Conservation (phyloP, 1,140 invertebrate species). For the Drosophila triauraria region DNA sequence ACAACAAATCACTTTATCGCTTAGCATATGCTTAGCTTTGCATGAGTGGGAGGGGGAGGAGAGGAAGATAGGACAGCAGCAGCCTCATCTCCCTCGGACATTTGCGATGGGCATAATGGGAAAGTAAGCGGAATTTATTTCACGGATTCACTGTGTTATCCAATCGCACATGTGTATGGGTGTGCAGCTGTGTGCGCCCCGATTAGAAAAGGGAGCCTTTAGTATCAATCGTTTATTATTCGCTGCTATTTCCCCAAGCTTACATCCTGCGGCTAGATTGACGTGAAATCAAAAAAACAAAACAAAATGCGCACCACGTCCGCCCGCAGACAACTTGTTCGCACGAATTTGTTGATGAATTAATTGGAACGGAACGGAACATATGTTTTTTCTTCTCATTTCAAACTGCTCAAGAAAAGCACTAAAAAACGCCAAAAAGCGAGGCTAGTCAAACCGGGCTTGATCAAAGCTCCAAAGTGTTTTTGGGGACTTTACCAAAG, state of each 20-base stretch:
- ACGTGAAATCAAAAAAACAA: slow-evolving; percentile 33
- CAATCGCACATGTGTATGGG: slow-evolving; percentile 42
- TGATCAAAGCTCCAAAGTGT: background rate
- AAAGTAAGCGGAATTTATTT: slow-evolving; percentile 14
- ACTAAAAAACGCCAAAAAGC: slow-evolving; percentile 43
- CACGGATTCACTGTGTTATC: slow-evolving; percentile 46
- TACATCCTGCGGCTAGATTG: slow-evolving; percentile 51
- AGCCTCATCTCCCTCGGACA: slow-evolving; percentile 5
- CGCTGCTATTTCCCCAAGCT: slow-evolving; percentile 36
- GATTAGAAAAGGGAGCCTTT: background rate
- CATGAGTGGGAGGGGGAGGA: background rate
- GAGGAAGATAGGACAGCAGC: background rate
- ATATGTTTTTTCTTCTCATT: slow-evolving; percentile 51
- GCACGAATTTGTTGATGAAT: slow-evolving; percentile 66
- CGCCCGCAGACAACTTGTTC: slow-evolving; percentile 76
- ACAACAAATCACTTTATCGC: slow-evolving; percentile 31
- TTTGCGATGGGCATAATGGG: slow-evolving; percentile 1
- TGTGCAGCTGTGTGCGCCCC: slow-evolving; percentile 16
- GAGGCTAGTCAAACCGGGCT: background rate
- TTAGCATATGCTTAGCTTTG: slow-evolving; percentile 30
- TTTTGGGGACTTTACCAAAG: too few relatives aligned
- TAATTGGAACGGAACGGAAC: slow-evolving; percentile 24
- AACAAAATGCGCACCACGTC: slow-evolving; percentile 70
- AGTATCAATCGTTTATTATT: background rate
- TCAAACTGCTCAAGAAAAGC: slow-evolving; percentile 21